Evolutionary conservation across 2,113 vertebrate genomes (phyloP), one percentile per base, ranked within the genome.

Genomic region (Tupaia tana): DNA sequence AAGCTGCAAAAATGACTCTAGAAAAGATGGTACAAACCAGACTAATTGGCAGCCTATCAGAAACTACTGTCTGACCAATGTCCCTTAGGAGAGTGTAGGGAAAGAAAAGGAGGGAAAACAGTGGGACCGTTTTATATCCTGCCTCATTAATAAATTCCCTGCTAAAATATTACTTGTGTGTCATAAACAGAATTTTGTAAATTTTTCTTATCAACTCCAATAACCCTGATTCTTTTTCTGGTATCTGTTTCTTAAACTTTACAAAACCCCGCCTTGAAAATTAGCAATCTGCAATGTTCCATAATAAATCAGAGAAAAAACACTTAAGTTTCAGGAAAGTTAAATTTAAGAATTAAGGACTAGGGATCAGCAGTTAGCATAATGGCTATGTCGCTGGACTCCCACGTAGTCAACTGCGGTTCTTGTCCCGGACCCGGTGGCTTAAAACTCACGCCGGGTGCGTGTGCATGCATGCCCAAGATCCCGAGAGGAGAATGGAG

Each of bases 211-310:
- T 84, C 59, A 91, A 91, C 59, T 70, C 75, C n/a, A 95, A 59
- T 89, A 67, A 52, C 16, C 64, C 31, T 81, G 25, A 34, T 77
- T 81, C 22, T 81, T 94, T 89, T 70, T 66, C 85, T 95, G 56
- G 11, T 89, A 29, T 95, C 25, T 83, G 20, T 86, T 78, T 90
- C 56, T 52, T 96, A 78, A 90, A 73, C 69, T 87, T 86, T 54
- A 80, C 71, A 67, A 73, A 74, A 71, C 29, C 54, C 20, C 14
- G 29, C 79, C 69, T 24, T 77, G 74, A 91, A 91, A 25, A 86
- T 89, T 66, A 94, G 59, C 91, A 61, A 71, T 34, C 67, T 64
- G 85, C 25, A 10, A 86, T 11, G n/a, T 31, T 43, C 27, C 52
- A 10, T 69, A 81, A 63, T 74, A 74, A 87, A 67, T 79, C 85